Conservation (phyloP, 1,140 invertebrate species). For the Drosophila carrolli region DNA sequence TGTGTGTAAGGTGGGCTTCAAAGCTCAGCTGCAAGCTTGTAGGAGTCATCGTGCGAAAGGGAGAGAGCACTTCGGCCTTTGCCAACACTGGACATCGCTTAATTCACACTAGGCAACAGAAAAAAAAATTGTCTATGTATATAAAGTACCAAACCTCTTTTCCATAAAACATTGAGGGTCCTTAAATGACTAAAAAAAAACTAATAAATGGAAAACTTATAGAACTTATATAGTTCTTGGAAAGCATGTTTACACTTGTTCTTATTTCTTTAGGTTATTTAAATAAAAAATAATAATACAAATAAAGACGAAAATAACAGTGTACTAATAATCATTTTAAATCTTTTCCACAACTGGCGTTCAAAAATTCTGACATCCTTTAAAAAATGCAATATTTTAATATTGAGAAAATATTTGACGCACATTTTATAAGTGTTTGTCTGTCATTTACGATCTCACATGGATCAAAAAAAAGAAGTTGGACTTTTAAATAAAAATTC, state of each 20-base stretch:
- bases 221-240: background rate
- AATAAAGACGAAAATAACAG: too few species aligned
- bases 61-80: conserved; percentile 36
- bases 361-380: background rate
- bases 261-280: background rate
- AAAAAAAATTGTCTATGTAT: conserved; percentile 6
- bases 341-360: too few species aligned
- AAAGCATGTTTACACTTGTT: background rate
- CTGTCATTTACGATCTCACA: conserved; percentile 1
- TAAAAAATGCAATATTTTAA: background rate
- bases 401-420: background rate
- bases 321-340: too few species aligned
- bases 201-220: background rate
- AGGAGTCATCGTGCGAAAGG: conserved; percentile 44
- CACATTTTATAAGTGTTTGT: background rate
- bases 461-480: background rate
- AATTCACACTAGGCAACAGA: conserved; percentile 18
- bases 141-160: background rate
- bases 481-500: background rate
- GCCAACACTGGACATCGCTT: conserved; percentile 33
- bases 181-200: background rate
- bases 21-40: conserved; percentile 70
- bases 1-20: conserved; percentile 75
- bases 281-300: too few species aligned
- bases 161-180: background rate